Evolutionary conservation across 2,113 vertebrate genomes (phyloP).

Genomic region (Microcebus ravelobensis): DNA sequence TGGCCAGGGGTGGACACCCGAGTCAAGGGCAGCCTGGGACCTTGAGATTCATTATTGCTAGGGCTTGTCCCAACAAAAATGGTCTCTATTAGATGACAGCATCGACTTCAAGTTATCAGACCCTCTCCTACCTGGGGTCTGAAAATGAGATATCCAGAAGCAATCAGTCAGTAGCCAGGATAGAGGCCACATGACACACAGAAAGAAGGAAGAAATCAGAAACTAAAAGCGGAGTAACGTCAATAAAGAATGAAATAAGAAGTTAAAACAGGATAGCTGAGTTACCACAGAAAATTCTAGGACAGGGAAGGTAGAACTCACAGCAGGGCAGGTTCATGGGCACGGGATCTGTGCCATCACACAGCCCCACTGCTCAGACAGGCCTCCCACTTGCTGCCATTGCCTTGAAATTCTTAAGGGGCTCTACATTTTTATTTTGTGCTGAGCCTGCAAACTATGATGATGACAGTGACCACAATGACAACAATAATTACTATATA

Average conservation of each 20-base stretch:
- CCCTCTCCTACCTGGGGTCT: background rate
- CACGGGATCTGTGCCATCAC: background rate
- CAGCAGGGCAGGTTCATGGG: fast-evolving
- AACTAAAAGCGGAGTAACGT: background rate
- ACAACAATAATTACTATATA: background rate
- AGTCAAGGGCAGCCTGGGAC: background rate
- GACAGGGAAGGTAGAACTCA: background rate
- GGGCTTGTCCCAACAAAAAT: background rate
- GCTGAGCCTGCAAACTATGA: background rate
- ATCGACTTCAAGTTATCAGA: background rate
- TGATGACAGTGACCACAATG: background rate
- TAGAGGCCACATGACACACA: background rate
- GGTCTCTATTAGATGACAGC: background rate
- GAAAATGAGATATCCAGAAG: constrained; percentile 33
- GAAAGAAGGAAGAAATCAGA: background rate
- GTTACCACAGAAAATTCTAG: background rate
- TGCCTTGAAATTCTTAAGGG: background rate
- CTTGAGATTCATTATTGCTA: constrained; percentile 5
- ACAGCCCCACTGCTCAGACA: background rate
- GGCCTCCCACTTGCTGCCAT: background rate
- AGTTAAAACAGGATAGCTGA: background rate
- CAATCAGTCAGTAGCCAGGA: background rate
- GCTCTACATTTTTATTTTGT: background rate
- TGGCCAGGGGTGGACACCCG: background rate
- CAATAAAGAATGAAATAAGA: background rate